These are phyloP conservation scores for Pangasius larnaudii DNA, from an alignment of 2,797 vertebrate species.

Conservation along the genomic window DNA sequence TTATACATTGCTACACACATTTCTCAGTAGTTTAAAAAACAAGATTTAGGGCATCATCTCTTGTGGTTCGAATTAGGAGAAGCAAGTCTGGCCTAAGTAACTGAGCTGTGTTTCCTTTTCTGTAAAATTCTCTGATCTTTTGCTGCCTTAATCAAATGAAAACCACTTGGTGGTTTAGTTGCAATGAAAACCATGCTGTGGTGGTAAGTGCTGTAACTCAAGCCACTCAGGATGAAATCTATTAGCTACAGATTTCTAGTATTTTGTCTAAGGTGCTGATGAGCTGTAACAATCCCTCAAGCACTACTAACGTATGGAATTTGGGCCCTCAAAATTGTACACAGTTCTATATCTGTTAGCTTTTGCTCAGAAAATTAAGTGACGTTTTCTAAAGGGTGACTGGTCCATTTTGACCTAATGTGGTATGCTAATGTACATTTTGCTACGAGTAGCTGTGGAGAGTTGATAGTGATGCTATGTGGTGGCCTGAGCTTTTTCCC, in stretches of 20 bases:
- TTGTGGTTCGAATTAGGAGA: conserved; percentile 25
- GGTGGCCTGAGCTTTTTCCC: conserved; percentile 19
- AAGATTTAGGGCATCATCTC: neutral
- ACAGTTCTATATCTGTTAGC: neutral
- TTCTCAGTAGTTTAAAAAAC: conserved; percentile 51
- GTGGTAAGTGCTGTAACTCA: neutral
- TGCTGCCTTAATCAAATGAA: neutral
- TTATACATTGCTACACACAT: conserved; percentile 46
- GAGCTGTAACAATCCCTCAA: neutral
- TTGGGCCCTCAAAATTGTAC: neutral
- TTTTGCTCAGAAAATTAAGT: neutral
- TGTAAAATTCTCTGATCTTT: neutral
- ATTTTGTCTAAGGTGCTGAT: neutral
- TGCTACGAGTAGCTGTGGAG: neutral
- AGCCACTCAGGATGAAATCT: neutral
- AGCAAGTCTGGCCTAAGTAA: neutral
- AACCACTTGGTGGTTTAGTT: neutral
- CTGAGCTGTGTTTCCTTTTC: neutral
- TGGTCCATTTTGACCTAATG: neutral
- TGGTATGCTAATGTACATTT: neutral
- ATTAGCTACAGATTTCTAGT: neutral
- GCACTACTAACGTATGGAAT: neutral
- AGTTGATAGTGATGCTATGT: neutral
- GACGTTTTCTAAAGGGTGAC: neutral
- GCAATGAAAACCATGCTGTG: neutral